phyloP scores from a whole-genome alignment of 2,797 vertebrate species.

The Sebastes aleutianus region DNA sequence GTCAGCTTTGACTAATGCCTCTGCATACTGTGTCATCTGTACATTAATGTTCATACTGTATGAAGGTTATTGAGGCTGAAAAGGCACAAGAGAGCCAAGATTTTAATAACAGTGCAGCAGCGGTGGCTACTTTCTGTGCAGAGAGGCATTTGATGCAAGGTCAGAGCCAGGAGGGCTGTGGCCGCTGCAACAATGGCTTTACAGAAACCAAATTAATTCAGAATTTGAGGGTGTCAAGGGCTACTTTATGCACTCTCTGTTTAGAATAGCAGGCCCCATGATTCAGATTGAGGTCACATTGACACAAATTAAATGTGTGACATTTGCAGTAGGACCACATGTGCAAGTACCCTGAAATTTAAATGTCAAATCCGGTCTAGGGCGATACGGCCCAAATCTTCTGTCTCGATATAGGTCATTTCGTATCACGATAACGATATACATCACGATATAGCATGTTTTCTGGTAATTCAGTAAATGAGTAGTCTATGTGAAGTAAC shows the following conservation, averaged over 20 bases:
- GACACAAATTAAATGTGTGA: not conserved
- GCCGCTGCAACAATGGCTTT: conserved; percentile 17
- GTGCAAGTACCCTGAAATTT: not conserved
- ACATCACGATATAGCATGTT: too few relatives aligned
- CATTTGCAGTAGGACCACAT: not conserved
- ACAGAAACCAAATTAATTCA: conserved; percentile 12
- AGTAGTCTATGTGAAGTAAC: too few relatives aligned
- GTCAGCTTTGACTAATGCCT: not conserved
- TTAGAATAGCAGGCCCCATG: not conserved
- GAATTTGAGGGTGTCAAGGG: conserved; percentile 12
- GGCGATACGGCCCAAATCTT: too few relatives aligned
- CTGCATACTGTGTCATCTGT: conserved; percentile 6
- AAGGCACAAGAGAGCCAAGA: conserved; percentile 29
- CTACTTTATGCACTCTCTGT: not conserved
- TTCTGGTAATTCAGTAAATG: too few relatives aligned
- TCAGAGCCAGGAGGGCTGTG: conserved; percentile 42
- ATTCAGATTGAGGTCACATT: conserved; percentile 5
- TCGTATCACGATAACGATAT: too few relatives aligned
- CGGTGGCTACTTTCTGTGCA: not conserved
- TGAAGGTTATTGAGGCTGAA: conserved; percentile 33
- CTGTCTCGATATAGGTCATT: too few relatives aligned
- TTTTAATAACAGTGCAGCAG: conserved; percentile 31
- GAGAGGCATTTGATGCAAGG: conserved; percentile 46
- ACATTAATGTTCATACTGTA: not conserved
- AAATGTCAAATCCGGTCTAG: not conserved